phyloP scores from a whole-genome alignment of 2,797 vertebrate genomes.

The Oreochromis grahami region DNA sequence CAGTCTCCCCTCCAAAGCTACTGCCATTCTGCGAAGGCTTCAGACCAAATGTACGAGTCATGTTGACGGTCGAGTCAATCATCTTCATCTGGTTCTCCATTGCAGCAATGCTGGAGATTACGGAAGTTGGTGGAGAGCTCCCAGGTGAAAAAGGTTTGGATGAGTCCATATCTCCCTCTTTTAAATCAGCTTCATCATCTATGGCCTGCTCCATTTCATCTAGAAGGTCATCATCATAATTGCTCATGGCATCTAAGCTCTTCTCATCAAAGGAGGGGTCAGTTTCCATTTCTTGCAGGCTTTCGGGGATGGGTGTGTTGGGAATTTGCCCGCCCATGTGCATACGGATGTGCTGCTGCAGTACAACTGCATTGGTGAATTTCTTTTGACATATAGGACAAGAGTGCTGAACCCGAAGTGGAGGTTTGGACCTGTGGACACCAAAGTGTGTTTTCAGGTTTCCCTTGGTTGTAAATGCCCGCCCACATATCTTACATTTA shows the following conservation, averaged over 20 bases:
- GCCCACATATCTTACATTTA: conserved; percentile 99
- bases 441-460: conserved; percentile 99
- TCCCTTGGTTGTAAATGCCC: conserved; percentile 99
- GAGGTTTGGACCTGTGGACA: conserved; percentile 97
- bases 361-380: conserved; percentile 97
- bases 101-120: conserved; percentile 96
- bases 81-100: conserved; percentile 99
- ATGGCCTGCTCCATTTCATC: conserved; percentile 93
- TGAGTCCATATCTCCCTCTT: conserved; percentile 80
- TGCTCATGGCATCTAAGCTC: conserved; percentile 88
- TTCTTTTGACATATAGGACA: conserved; percentile 99
- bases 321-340: conserved; percentile 99
- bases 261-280: conserved; percentile 91
- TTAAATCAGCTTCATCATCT: conserved; percentile 87
- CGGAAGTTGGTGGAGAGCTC: conserved; percentile 85
- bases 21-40: conserved; percentile 86
- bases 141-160: conserved; percentile 86
- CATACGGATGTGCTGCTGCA: conserved; percentile 99
- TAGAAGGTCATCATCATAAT: conserved; percentile 88
- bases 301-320: conserved; percentile 91
- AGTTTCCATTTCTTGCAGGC: conserved; percentile 90
- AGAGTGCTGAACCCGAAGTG: conserved; percentile 96
- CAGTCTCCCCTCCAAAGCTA: conserved; percentile 79
- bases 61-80: conserved; percentile 91
- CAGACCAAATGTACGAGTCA: conserved; percentile 80